Conservation (phyloP, 1,140 invertebrate genomes). For the Drosophila asahinai region DNA sequence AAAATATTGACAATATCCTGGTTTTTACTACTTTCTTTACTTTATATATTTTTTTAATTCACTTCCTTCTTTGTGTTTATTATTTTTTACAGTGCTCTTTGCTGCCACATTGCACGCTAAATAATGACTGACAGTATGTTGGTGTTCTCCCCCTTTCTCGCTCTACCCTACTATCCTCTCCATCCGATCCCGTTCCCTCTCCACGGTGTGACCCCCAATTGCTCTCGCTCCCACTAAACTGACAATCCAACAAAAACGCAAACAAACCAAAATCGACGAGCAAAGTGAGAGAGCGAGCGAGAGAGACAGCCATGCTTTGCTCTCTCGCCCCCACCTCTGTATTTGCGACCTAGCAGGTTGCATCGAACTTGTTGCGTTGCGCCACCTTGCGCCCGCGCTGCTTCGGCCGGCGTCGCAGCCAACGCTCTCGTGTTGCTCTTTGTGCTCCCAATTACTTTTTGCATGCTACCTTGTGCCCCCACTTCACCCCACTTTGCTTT, state of each 20-base stretch:
- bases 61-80: neutral
- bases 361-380: conserved; percentile 78
- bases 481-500: conserved; percentile 64
- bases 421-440: conserved; percentile 63
- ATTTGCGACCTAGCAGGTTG: conserved; percentile 58
- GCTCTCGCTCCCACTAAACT: conserved; percentile 72
- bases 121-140: conserved; percentile 83
- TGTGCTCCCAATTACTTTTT: conserved; percentile 82
- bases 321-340: conserved; percentile 1
- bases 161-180: neutral
- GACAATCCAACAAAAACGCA: conserved; percentile 75
- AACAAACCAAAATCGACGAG: conserved; percentile 56
- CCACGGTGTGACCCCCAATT: conserved; percentile 71
- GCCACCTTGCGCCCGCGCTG: conserved; percentile 67
- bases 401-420: conserved; percentile 21
- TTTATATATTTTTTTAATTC: neutral
- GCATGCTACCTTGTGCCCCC: conserved; percentile 79
- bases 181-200: conserved; percentile 10
- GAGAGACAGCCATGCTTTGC: conserved; percentile 16
- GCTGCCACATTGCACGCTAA: conserved; percentile 69
- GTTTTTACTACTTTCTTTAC: too few relatives aligned
- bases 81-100: conserved; percentile 17
- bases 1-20: too few relatives aligned
- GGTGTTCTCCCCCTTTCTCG: conserved; percentile 35
- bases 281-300: conserved; percentile 1